Conservation (phyloP, 2,113 vertebrate genomes). For the Scomber japonicus region DNA sequence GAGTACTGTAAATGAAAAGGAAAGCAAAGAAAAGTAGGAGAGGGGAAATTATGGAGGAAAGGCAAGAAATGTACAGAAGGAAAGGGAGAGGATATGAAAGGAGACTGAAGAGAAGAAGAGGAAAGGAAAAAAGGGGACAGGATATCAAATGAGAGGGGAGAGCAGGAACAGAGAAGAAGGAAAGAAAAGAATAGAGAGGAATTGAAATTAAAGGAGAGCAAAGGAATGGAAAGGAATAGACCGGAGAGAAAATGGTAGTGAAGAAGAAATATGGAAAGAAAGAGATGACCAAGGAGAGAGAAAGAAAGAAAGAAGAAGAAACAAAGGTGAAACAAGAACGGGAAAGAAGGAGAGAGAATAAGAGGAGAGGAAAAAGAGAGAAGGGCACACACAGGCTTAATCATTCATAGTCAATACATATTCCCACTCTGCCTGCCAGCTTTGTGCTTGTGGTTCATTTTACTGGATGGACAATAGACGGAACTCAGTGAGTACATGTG, state of each 20-base stretch:
- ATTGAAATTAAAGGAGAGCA: not conserved
- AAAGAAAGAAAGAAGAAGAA: not conserved
- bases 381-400: slow-evolving; percentile 46
- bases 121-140: too few relatives aligned
- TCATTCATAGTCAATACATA: slow-evolving; percentile 52
- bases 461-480: slow-evolving; percentile 55
- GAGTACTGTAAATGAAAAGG: not conserved
- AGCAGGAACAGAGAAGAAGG: too few relatives aligned
- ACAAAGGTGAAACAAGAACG: not conserved
- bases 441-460: slow-evolving; percentile 50
- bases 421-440: slow-evolving; percentile 34
- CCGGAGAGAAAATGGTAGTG: not conserved
- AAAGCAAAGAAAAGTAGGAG: not conserved
- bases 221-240: not conserved
- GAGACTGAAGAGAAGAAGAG: not conserved
- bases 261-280: not conserved
- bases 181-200: not conserved
- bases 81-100: too few relatives aligned
- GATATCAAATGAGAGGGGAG: too few relatives aligned
- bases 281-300: not conserved
- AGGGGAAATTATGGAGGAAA: not conserved
- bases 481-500: slow-evolving; percentile 64
- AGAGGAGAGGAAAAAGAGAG: not conserved
- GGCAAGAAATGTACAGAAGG: not conserved
- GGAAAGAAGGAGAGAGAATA: not conserved